phyloP scores from a whole-genome alignment of 1,140 invertebrate genomes.

The Sinella curviseta region DNA sequence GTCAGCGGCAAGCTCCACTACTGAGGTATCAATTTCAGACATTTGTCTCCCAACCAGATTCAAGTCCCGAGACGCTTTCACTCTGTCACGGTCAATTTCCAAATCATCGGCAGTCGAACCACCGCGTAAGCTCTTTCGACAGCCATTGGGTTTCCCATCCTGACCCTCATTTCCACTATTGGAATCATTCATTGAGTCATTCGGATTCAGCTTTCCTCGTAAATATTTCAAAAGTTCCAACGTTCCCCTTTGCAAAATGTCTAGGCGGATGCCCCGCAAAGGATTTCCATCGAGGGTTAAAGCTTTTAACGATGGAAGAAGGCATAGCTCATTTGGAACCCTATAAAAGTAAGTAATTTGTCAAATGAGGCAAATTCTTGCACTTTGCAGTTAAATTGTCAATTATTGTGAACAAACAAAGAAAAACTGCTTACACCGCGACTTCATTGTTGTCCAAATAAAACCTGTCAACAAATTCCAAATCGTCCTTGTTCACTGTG shows the following conservation, averaged over 20 bases:
- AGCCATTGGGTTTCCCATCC: constrained; percentile 21
- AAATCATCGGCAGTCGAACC: constrained; percentile 31
- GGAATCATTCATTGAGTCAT: constrained; percentile 20
- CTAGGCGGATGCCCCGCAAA: constrained; percentile 70
- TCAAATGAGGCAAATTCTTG: no score
- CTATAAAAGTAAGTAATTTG: constrained; percentile 58
- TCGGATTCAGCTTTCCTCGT: constrained; percentile 60
- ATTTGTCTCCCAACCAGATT: constrained; percentile 68
- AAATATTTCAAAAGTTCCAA: constrained; percentile 76
- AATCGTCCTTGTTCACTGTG: constrained; percentile 35
- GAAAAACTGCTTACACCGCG: constrained; percentile 40
- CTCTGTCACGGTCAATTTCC: constrained; percentile 59
- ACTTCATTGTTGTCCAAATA: constrained; percentile 49
- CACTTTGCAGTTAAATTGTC: background rate
- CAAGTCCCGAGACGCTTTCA: constrained; percentile 71
- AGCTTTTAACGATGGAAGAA: constrained; percentile 77
- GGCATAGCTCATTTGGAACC: constrained; percentile 71
- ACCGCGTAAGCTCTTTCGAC: constrained; percentile 17
- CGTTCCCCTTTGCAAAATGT: constrained; percentile 78
- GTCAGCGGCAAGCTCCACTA: constrained; percentile 68
- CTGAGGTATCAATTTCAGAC: constrained; percentile 65
- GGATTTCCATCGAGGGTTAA: constrained; percentile 84
- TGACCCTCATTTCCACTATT: constrained; percentile 42
- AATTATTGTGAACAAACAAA: background rate
- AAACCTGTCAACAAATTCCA: constrained; percentile 46